These are phyloP conservation scores for Zoanthus solanderi DNA, from an alignment of 92 coral and sea anemone genomes.

Conservation along the genomic window DNA sequence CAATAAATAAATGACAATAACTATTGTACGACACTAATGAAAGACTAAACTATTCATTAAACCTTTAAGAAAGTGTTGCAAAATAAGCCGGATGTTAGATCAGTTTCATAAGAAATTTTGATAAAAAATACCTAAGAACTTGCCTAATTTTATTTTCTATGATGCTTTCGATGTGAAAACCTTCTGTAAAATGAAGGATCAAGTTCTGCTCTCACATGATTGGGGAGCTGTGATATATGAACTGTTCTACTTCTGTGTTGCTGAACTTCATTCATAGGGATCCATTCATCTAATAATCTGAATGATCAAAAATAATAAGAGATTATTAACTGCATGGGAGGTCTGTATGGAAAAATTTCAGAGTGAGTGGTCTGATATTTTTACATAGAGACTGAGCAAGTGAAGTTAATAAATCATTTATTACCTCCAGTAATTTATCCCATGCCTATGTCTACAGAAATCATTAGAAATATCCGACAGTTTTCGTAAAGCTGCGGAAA, in stretches of 20 bases:
- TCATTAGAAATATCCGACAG: too few species aligned
- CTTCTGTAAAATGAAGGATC: conserved; percentile 98
- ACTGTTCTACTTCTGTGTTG: conserved; percentile 75
- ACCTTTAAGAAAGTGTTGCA: background rate
- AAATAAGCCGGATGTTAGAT: background rate
- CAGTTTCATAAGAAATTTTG: background rate
- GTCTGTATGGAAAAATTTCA: too few species aligned
- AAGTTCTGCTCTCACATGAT: conserved; percentile 89
- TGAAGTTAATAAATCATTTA: too few species aligned
- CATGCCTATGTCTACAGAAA: too few species aligned
- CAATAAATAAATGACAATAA: too few species aligned
- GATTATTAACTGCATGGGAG: too few species aligned
- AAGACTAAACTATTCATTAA: too few species aligned
- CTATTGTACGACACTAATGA: too few species aligned
- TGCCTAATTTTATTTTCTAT: conserved; percentile 71
- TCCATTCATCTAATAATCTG: conserved; percentile 98
- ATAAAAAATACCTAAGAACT: conserved; percentile 1
- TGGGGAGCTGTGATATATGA: conserved; percentile 88
- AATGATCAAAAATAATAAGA: background rate
- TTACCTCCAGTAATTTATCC: too few species aligned
- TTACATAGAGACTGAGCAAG: too few species aligned
- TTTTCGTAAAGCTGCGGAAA: too few species aligned
- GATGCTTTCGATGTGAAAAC: conserved; percentile 82
- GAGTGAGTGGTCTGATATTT: too few species aligned
- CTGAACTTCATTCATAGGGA: conserved; percentile 78